Base-by-base conservation (phyloP, 2,888 invertebrate species). In the Steinernema scapterisci region DNA sequence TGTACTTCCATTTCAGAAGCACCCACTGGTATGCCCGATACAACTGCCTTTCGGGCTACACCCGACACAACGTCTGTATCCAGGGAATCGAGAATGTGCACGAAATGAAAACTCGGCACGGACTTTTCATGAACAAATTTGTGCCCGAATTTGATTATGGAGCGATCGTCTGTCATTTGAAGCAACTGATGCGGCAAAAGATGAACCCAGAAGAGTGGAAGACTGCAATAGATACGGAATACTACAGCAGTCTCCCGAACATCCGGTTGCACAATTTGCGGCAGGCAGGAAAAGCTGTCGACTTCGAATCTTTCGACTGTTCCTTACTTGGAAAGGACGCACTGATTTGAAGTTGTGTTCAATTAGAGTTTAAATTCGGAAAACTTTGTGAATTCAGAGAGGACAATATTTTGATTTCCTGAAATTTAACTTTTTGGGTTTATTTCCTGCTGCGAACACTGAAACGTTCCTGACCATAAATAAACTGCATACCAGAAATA, bases 121-220 rank as follows among this genome's bases (percentile, higher is more conserved):
- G 63, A 11, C 63, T 63, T 16, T 63, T 63, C 31, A 31, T 63
- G 27, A 63, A 63, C 31, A 63, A 63, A 19, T 63, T 63, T 27
- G 31, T 63, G 7, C 63, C 63, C 1, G 63, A 27, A 9, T 63
- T 63, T 19, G 63, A 63, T 31, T 63, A 63, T n/a, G 63, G 63
- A 11, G 63, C 31, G 16, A 31, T 63, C 19, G 63, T 63, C 11
- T 63, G 63, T 25, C 63, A 63, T 31, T n/a, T 63, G 31, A 63
- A 27, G 27, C 27, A 25, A 16, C 63, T 63, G 63, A 27, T 63
- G 63, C 31, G 27, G 7, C 21, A 25, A 25, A 63, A 63, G 38
- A 27, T 63, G 63, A 31, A 31, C 27, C 63, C 63, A 9, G 25
- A 63, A 11, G n/a, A 31, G 11, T 63, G 63, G 63, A 16, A 27